Conservation (phyloP, 2,797 vertebrate genomes). For the Chelmon rostratus region DNA sequence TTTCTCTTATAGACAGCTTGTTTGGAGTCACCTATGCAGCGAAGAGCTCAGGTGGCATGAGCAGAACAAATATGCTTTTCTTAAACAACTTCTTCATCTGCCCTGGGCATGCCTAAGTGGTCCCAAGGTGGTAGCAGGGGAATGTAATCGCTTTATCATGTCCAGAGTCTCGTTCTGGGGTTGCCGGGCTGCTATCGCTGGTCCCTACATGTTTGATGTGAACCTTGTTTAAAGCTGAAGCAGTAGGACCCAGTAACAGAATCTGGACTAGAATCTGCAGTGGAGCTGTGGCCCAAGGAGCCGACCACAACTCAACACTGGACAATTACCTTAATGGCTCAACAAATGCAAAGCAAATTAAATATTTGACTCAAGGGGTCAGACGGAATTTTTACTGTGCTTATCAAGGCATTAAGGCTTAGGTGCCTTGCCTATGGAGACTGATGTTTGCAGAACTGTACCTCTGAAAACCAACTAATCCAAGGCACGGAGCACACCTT, state of each 20-base stretch:
- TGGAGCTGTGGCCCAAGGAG: no score
- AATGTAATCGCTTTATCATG: background rate
- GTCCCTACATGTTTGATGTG: background rate
- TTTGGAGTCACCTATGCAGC: background rate
- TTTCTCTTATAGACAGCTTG: background rate
- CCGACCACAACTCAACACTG: background rate
- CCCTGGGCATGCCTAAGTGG: background rate
- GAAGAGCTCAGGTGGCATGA: background rate
- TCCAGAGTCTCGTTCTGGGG: no score
- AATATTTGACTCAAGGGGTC: no score
- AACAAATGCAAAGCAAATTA: background rate
- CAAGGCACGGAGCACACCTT: background rate
- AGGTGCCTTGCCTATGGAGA: no score
- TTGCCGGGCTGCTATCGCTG: background rate
- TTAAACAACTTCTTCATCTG: background rate
- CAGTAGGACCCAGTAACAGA: background rate
- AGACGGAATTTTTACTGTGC: no score
- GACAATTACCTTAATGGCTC: background rate
- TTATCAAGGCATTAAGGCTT: no score
- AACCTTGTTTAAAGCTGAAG: background rate
- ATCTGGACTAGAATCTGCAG: background rate
- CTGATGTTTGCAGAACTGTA: no score
- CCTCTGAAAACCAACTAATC: background rate
- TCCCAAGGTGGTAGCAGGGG: background rate
- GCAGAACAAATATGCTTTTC: no score